These are phyloP conservation scores for Clarias macrocephalus DNA, from an alignment of 2,113 vertebrate species.

Conservation along the genomic window DNA sequence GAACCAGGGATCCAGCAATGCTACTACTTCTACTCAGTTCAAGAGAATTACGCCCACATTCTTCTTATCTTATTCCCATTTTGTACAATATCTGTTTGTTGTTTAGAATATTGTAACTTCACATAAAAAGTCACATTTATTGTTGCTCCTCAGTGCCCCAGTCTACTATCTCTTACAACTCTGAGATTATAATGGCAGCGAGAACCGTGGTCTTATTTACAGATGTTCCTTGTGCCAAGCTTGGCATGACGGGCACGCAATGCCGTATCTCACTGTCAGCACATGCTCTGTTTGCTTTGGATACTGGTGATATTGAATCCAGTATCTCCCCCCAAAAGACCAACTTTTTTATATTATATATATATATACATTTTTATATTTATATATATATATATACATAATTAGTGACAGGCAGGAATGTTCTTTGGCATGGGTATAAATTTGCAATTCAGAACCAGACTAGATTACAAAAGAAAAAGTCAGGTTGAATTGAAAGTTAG, in stretches of 20 bases:
- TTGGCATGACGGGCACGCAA: slow-evolving; percentile 59
- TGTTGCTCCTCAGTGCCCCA: background rate
- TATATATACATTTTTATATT: too few relatives aligned
- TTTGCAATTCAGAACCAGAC: slow-evolving; percentile 45
- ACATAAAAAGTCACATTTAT: background rate
- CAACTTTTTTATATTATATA: slow-evolving; percentile 52
- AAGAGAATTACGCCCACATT: background rate
- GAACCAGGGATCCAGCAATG: background rate
- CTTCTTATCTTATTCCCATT: background rate
- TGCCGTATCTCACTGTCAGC: slow-evolving; percentile 67
- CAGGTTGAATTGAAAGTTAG: background rate
- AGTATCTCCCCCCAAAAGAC: slow-evolving; percentile 62
- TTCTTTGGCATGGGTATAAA: slow-evolving; percentile 59
- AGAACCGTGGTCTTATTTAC: slow-evolving; percentile 28
- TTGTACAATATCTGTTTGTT: background rate
- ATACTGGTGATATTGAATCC: slow-evolving; percentile 65
- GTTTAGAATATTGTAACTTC: background rate
- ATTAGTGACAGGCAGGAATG: slow-evolving; percentile 70
- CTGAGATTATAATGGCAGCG: slow-evolving; percentile 9
- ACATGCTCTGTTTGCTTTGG: slow-evolving; percentile 73
- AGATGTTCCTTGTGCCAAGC: slow-evolving; percentile 49
- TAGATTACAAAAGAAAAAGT: slow-evolving; percentile 33
- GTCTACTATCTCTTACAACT: background rate
- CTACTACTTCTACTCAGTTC: background rate
- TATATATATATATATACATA: slow-evolving; percentile 65